Evolutionary conservation across 2,113 vertebrate genomes (phyloP).

Genomic region (Rhipidura dahli): DNA sequence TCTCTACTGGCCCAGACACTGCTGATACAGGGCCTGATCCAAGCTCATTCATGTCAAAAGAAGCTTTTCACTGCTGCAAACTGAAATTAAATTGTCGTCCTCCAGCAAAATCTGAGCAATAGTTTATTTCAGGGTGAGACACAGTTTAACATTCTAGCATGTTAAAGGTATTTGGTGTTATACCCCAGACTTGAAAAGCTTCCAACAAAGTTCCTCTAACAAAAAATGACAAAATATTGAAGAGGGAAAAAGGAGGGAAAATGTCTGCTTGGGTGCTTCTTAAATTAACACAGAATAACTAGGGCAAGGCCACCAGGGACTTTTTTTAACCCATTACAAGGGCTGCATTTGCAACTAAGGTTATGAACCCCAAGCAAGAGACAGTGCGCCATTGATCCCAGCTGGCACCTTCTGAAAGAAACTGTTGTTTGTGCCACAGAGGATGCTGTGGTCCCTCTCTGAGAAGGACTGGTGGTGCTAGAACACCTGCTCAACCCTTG

Average conservation of each 20-base stretch:
- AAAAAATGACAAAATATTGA: background rate
- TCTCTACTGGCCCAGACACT: background rate
- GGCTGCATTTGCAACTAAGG: background rate
- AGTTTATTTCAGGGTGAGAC: background rate
- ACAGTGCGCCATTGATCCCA: background rate
- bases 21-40: background rate
- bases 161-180: background rate
- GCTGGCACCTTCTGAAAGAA: conserved; percentile 38
- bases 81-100: background rate
- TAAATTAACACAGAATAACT: conserved; percentile 4
- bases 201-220: background rate
- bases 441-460: conserved; percentile 14
- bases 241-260: background rate
- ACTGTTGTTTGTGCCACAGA: background rate
- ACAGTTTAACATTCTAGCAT: background rate
- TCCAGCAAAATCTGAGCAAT: background rate
- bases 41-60: background rate
- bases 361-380: background rate
- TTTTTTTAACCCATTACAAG: conserved; percentile 25
- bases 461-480: background rate
- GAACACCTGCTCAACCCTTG: conserved; percentile 40
- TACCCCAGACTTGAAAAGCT: background rate
- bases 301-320: background rate
- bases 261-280: background rate
- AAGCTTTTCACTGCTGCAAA: background rate